Conservation (phyloP, 2,797 vertebrate genomes). For the Crenuchus spilurus region DNA sequence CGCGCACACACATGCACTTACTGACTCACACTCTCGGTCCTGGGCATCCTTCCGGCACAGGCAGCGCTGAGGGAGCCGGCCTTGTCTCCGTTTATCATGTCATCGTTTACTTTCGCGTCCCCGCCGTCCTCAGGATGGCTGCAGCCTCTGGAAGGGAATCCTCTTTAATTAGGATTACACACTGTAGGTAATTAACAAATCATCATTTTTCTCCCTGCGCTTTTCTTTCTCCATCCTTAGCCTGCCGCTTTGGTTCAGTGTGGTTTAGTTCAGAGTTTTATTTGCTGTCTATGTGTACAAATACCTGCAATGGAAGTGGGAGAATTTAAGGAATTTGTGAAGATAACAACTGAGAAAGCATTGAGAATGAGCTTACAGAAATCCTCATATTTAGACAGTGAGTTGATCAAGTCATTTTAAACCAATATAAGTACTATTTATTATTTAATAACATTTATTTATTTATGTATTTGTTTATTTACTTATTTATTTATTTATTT, state of each 20-base stretch:
- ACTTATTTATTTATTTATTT: too few species aligned
- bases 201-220: slow-evolving; percentile 13
- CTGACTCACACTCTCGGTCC: slow-evolving; percentile 31
- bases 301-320: too few species aligned
- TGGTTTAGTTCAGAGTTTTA: background rate
- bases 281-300: background rate
- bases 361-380: too few species aligned
- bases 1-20: slow-evolving; percentile 24
- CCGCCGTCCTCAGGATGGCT: slow-evolving; percentile 35
- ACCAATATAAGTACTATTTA: too few species aligned
- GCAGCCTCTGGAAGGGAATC: slow-evolving; percentile 45
- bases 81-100: slow-evolving; percentile 52
- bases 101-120: slow-evolving; percentile 44
- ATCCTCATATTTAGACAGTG: too few species aligned
- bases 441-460: too few species aligned
- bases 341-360: too few species aligned
- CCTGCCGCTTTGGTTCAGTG: background rate
- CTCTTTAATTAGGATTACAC: slow-evolving; percentile 56
- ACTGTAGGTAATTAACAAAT: slow-evolving; percentile 41
- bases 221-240: background rate
- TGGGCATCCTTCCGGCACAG: slow-evolving; percentile 28
- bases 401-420: background rate
- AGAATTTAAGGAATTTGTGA: too few species aligned
- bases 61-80: slow-evolving; percentile 36
- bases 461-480: too few species aligned